These are phyloP conservation scores for Candidula unifasciata DNA, from an alignment of 2,888 invertebrate species.

Conservation along the genomic window DNA sequence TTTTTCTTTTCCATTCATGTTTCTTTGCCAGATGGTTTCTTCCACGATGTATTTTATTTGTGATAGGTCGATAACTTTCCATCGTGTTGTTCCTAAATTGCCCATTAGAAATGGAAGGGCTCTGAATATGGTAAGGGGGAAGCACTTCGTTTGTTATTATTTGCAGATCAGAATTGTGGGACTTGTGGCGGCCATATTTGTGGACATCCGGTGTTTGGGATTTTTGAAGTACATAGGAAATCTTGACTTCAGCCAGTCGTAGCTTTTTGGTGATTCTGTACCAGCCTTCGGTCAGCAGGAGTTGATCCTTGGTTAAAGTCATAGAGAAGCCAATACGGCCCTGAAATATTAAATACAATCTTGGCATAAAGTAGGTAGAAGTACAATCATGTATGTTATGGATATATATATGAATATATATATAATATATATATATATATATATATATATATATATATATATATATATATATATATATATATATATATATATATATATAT, in stretches of 20 bases:
- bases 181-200: not conserved
- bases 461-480: too few relatives aligned
- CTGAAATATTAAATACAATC: conserved; percentile 41
- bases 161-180: not conserved
- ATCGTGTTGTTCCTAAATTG: not conserved
- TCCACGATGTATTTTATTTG: not conserved
- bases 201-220: not conserved
- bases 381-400: too few relatives aligned
- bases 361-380: too few relatives aligned
- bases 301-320: conserved; percentile 51
- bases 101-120: not conserved
- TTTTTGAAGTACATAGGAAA: conserved; percentile 55
- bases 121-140: not conserved
- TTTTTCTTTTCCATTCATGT: not conserved
- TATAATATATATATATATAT: too few relatives aligned
- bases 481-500: too few relatives aligned
- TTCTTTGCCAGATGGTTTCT: not conserved
- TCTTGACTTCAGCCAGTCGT: conserved; percentile 52
- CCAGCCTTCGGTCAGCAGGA: conserved; percentile 58
- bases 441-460: too few relatives aligned
- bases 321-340: conserved; percentile 55
- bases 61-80: not conserved
- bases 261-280: conserved; percentile 53
- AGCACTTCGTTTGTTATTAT: not conserved
- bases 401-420: too few relatives aligned